Evolutionary conservation across 2,113 vertebrate genomes (phyloP).

Genomic region (Pollachius pollachius): DNA sequence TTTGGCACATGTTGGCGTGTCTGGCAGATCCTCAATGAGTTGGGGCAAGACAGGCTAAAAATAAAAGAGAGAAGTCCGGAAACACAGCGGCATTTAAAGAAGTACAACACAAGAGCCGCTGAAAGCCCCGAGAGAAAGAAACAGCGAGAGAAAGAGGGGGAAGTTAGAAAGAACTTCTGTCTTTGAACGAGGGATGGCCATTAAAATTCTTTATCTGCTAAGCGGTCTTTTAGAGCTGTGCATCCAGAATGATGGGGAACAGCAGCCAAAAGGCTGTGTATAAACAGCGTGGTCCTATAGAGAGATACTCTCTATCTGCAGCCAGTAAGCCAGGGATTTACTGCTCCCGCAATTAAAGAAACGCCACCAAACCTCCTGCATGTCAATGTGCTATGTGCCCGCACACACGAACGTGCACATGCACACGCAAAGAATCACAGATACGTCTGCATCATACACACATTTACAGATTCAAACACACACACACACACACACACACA

Average conservation of each 20-base stretch:
- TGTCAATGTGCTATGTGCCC: conserved; percentile 44
- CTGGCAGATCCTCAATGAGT: background rate
- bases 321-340: conserved; percentile 51
- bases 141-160: conserved; percentile 30
- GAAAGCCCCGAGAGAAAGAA: conserved; percentile 31
- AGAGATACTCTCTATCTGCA: conserved; percentile 23
- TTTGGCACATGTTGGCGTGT: too few species aligned
- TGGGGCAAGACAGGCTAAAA: background rate
- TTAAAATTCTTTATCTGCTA: conserved; percentile 71
- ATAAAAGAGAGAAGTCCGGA: too few species aligned
- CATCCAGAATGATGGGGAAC: conserved; percentile 8
- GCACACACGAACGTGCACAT: background rate
- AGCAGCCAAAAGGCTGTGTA: conserved; percentile 35
- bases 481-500: background rate
- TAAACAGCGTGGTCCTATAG: conserved; percentile 47
- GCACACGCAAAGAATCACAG: background rate
- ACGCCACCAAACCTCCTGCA: conserved; percentile 53
- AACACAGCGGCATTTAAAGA: background rate
- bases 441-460: too few species aligned
- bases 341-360: conserved; percentile 61
- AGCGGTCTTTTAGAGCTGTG: conserved; percentile 51
- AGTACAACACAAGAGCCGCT: conserved; percentile 18
- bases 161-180: conserved; percentile 42
- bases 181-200: conserved; percentile 53
- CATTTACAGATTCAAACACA: background rate